Evolutionary conservation across 2,113 vertebrate genomes (phyloP).

Genomic region (Pelmatolapia mariae): DNA sequence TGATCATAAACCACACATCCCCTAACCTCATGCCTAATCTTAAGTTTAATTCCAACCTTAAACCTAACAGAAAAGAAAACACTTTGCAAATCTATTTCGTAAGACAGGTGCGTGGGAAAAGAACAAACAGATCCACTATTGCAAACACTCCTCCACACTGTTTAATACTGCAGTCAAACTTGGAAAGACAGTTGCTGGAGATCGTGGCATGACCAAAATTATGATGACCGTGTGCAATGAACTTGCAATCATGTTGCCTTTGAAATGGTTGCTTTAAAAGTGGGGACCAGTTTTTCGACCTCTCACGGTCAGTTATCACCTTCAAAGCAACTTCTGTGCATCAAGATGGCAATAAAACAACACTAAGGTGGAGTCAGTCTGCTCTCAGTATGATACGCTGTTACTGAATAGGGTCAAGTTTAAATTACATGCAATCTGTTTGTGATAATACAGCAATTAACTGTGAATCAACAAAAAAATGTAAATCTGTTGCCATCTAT

Average conservation of each 20-base stretch:
- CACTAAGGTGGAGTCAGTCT: not conserved
- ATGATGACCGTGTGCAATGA: not conserved
- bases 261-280: not conserved
- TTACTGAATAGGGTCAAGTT: not conserved
- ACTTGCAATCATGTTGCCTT: not conserved
- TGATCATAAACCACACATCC: not conserved
- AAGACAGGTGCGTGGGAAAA: not conserved
- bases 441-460: not conserved
- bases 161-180: not conserved
- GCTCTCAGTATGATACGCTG: not conserved
- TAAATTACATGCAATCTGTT: not conserved
- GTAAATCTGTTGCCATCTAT: not conserved
- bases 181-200: not conserved
- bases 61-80: not conserved
- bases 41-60: not conserved
- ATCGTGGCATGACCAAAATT: not conserved
- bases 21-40: not conserved
- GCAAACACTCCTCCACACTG: not conserved
- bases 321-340: not conserved
- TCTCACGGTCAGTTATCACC: accelerated
- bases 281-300: not conserved
- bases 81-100: not conserved
- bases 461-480: not conserved
- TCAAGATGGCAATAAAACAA: not conserved
- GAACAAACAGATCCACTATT: not conserved